Evolutionary conservation across 2,888 invertebrate genomes (phyloP).

Genomic region (Hirtodrosophila histrioides): DNA sequence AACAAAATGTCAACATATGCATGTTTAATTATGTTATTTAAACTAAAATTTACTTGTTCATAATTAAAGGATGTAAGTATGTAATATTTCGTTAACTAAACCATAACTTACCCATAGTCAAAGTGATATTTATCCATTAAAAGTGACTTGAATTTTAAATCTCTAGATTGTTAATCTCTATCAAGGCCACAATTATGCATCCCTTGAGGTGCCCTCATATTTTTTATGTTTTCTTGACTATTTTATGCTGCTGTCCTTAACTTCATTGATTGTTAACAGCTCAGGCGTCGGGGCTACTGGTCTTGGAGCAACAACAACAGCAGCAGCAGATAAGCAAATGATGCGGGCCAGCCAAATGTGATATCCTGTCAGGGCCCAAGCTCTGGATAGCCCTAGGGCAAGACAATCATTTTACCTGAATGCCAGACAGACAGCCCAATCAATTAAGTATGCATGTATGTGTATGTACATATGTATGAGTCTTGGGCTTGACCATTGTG

Average conservation of each 20-base stretch:
- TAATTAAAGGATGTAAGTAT: too few species aligned
- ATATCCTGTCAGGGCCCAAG: slow-evolving; percentile 63
- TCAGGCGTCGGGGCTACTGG: slow-evolving; percentile 64
- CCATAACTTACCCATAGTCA: neutral
- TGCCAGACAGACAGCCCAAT: slow-evolving; percentile 49
- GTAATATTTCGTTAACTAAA: neutral
- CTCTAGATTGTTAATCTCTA: slow-evolving; percentile 25
- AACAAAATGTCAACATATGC: too few species aligned
- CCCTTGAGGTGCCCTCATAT: slow-evolving; percentile 44
- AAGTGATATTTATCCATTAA: slow-evolving; percentile 7
- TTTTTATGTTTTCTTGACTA: slow-evolving; percentile 32
- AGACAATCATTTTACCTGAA: slow-evolving; percentile 68
- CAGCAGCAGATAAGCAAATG: slow-evolving; percentile 45
- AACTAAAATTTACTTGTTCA: too few species aligned
- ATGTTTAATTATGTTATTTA: too few species aligned
- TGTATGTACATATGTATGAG: slow-evolving; percentile 17
- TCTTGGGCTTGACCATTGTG: slow-evolving; percentile 63
- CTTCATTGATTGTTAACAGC: slow-evolving; percentile 67
- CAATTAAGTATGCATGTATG: slow-evolving; percentile 46
- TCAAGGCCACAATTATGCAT: slow-evolving; percentile 36
- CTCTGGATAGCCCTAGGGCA: slow-evolving; percentile 58
- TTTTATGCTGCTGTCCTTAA: slow-evolving; percentile 50
- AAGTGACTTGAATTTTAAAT: slow-evolving; percentile 16
- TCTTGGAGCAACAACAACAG: slow-evolving; percentile 47
- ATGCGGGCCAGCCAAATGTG: slow-evolving; percentile 52